A percentile compares a stretch with the other conserved stretches of the same genome.
Conservation (phyloP, 2,888 invertebrate species). For the Ligdia adustata region DNA sequence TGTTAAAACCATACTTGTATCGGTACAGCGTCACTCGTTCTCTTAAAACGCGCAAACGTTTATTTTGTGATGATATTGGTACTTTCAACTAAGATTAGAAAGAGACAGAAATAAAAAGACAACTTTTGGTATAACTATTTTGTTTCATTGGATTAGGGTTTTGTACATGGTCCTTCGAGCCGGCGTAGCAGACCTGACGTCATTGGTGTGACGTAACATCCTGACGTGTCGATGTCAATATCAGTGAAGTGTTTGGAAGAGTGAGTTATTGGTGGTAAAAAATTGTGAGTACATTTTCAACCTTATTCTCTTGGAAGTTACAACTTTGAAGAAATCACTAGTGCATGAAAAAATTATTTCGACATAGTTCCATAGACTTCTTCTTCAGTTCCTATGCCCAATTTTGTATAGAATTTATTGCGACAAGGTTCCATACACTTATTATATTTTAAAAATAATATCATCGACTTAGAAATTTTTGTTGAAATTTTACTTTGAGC, state of each 20-base stretch:
- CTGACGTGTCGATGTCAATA: not conserved
- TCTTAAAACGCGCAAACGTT: no score
- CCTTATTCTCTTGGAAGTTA: not conserved
- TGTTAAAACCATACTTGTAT: no score
- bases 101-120: no score
- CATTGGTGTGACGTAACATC: no score
- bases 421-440: no score
- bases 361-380: not conserved
- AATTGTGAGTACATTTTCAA: not conserved
- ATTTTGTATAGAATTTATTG: not conserved
- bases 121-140: no score
- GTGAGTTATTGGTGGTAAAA: not conserved
- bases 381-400: not conserved
- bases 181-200: no score
- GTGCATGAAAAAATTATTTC: not conserved
- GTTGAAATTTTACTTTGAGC: not conserved
- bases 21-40: no score
- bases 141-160: no score
- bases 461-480: not conserved
- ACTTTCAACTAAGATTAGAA: no score
- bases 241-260: not conserved
- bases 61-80: no score
- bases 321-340: not conserved
- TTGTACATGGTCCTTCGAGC: not conserved
- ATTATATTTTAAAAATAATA: not conserved